Conservation (phyloP, 2,797 vertebrate genomes). For the Cryptoprocta ferox region DNA sequence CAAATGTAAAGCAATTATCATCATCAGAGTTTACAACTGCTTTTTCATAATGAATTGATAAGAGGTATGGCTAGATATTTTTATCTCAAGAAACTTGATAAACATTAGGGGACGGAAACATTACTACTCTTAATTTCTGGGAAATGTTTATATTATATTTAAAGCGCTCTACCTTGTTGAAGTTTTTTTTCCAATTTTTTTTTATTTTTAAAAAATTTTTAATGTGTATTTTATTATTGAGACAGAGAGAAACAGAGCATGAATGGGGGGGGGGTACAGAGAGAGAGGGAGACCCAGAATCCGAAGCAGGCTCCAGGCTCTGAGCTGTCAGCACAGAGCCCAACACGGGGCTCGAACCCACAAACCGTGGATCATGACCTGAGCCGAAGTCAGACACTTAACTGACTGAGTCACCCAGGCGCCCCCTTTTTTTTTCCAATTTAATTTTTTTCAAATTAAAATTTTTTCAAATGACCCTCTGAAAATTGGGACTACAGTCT, state of each 20-base stretch:
- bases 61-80: background rate
- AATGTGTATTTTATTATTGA: too few species aligned
- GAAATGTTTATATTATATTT: background rate
- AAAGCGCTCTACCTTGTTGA: background rate
- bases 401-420: too few species aligned
- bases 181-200: background rate
- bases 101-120: background rate
- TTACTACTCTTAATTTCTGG: background rate
- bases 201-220: background rate
- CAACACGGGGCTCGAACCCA: too few species aligned
- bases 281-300: too few species aligned
- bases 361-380: too few species aligned
- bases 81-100: slow-evolving; percentile 41
- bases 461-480: background rate
- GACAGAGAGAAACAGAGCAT: too few species aligned
- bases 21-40: background rate
- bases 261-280: too few species aligned
- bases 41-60: slow-evolving; percentile 17
- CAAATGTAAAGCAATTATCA: slow-evolving; percentile 6
- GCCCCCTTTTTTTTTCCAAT: background rate
- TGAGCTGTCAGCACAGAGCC: too few species aligned
- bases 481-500: background rate
- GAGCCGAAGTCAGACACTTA: too few species aligned
- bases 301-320: too few species aligned
- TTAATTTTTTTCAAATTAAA: background rate